Conservation (phyloP, 2,113 vertebrate genomes). For the Hiodon tergisus region DNA sequence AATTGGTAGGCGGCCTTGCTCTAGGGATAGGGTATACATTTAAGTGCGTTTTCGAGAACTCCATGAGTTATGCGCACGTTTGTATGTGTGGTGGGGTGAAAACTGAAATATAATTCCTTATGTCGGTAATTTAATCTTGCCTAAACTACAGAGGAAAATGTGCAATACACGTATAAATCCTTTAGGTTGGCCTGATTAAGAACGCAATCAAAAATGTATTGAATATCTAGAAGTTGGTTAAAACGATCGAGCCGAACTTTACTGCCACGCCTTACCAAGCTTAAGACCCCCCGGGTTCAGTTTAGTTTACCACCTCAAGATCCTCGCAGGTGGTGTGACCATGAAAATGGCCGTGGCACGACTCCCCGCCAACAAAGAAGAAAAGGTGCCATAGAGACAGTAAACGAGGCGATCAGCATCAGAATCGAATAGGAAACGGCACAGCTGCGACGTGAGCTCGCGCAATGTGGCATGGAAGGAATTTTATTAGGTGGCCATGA, state of each 20-base stretch:
- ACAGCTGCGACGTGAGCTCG: constrained; percentile 49
- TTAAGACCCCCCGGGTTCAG: constrained; percentile 51
- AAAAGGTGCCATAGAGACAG: constrained; percentile 48
- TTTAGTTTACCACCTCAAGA: constrained; percentile 68
- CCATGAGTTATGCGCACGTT: too few species aligned
- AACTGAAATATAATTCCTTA: too few species aligned
- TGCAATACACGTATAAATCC: too few species aligned
- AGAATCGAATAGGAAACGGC: constrained; percentile 69
- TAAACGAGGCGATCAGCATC: constrained; percentile 71
- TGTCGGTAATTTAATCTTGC: too few species aligned
- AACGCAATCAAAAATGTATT: too few species aligned
- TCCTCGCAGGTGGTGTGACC: constrained; percentile 62
- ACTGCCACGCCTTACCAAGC: constrained; percentile 49
- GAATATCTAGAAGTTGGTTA: too few species aligned
- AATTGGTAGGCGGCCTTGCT: too few species aligned
- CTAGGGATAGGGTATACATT: too few species aligned
- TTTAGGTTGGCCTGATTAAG: too few species aligned
- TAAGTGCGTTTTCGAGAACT: too few species aligned
- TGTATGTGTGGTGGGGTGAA: too few species aligned
- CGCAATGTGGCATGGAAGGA: constrained; percentile 27
- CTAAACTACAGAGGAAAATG: too few species aligned
- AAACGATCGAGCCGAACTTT: constrained; percentile 24
- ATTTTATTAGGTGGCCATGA: constrained; percentile 29
- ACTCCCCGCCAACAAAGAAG: constrained; percentile 46
- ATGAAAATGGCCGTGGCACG: constrained; percentile 66